Evolutionary conservation across 2,888 invertebrate species (phyloP).

Genomic region (Hypomecis punctinalis): DNA sequence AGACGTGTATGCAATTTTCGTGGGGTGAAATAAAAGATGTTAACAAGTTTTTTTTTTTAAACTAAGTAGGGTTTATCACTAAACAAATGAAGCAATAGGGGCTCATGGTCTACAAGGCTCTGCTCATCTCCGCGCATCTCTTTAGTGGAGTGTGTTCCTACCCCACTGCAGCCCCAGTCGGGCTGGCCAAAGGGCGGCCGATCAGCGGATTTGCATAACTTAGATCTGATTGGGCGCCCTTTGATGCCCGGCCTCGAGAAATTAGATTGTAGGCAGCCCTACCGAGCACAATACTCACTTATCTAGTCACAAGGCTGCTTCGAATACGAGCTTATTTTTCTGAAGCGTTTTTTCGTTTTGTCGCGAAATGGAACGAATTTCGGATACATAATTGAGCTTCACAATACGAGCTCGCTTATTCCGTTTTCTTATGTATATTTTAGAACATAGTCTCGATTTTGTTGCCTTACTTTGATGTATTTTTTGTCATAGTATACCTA

Average conservation of each 20-base stretch:
- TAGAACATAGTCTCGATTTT: background rate
- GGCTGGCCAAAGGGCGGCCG: constrained; percentile 40
- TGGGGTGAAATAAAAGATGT: no score
- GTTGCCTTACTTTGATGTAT: background rate
- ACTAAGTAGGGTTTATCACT: no score
- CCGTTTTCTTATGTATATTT: background rate
- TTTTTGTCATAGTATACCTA: no score
- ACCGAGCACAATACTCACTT: constrained; percentile 25
- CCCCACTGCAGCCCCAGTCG: constrained; percentile 31
- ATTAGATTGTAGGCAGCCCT: constrained; percentile 28
- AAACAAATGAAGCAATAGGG: no score
- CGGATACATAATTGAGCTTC: constrained; percentile 20
- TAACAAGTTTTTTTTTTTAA: no score
- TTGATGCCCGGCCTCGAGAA: constrained; percentile 38
- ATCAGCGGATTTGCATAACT: constrained; percentile 49
- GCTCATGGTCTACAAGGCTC: no score
- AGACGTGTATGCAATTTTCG: no score
- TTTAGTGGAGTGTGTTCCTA: no score
- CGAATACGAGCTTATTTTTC: constrained; percentile 18
- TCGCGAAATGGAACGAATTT: constrained; percentile 17
- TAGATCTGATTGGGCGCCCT: constrained; percentile 50
- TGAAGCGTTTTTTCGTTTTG: constrained; percentile 17
- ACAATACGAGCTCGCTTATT: constrained; percentile 5
- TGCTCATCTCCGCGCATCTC: no score
- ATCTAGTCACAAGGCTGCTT: constrained; percentile 19